These are phyloP conservation scores for Apodemia mormo DNA, from an alignment of 2,888 invertebrate species.

Conservation along the genomic window DNA sequence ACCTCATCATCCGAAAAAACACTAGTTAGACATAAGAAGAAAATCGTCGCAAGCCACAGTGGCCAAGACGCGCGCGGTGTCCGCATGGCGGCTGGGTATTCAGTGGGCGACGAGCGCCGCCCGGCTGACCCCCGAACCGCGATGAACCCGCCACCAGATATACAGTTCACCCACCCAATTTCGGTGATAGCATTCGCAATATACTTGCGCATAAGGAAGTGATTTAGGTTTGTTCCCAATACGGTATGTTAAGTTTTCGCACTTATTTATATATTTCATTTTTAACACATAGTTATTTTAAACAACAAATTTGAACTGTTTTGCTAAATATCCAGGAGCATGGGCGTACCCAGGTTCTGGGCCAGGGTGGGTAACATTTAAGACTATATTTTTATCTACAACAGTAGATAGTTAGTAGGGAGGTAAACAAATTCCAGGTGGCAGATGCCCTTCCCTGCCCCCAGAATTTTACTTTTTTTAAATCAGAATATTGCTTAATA, in stretches of 20 bases:
- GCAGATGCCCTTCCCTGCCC: too few relatives aligned
- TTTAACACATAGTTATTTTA: too few relatives aligned
- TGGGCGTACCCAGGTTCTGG: too few relatives aligned
- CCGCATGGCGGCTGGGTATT: constrained; percentile 63
- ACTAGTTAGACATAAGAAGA: neutral
- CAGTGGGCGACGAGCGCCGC: constrained; percentile 53
- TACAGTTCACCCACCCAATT: constrained; percentile 77
- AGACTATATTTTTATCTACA: too few relatives aligned
- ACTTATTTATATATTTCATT: too few relatives aligned
- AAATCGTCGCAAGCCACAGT: constrained; percentile 32
- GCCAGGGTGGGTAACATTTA: too few relatives aligned
- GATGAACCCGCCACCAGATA: constrained; percentile 68
- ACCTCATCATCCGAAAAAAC: constrained; percentile 31
- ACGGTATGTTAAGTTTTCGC: constrained; percentile 25
- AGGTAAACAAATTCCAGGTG: too few relatives aligned
- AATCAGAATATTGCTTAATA: too few relatives aligned
- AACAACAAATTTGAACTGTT: too few relatives aligned
- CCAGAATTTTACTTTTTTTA: too few relatives aligned
- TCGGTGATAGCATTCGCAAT: constrained; percentile 61
- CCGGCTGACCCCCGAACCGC: constrained; percentile 66
- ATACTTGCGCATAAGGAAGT: constrained; percentile 58
- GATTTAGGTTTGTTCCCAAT: constrained; percentile 34
- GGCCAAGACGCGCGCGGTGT: constrained; percentile 45
- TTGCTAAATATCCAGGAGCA: too few relatives aligned
- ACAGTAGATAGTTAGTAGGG: too few relatives aligned